Evolutionary conservation across 2,797 vertebrate genomes (phyloP).

Genomic region (Gobionotothen gibberifrons): DNA sequence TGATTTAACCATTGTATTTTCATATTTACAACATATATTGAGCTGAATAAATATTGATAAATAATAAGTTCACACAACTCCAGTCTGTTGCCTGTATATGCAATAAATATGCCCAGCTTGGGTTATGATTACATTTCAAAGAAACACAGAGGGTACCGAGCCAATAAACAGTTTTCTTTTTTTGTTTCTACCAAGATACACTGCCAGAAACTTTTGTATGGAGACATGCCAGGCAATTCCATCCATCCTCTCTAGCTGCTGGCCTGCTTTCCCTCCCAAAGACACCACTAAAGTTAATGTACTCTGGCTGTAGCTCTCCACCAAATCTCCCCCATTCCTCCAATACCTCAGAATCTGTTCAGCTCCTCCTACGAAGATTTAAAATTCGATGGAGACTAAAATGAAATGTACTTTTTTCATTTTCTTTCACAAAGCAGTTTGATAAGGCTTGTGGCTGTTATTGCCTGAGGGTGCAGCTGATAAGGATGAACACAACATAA

Average conservation of each 20-base stretch:
- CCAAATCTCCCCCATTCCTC: slow-evolving; percentile 36
- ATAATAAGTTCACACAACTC: slow-evolving; percentile 51
- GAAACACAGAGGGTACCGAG: slow-evolving; percentile 64
- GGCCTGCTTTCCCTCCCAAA: slow-evolving; percentile 67
- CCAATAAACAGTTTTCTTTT: slow-evolving; percentile 74
- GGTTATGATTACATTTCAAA: slow-evolving; percentile 77
- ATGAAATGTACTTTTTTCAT: neutral
- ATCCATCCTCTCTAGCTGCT: slow-evolving; percentile 56
- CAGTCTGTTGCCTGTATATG: slow-evolving; percentile 61
- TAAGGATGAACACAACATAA: slow-evolving; percentile 53
- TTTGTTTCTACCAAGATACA: slow-evolving; percentile 48
- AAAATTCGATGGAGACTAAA: slow-evolving; percentile 36
- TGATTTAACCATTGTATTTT: slow-evolving; percentile 53
- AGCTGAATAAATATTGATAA: slow-evolving; percentile 66
- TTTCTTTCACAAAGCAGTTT: slow-evolving; percentile 36
- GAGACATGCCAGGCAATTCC: slow-evolving; percentile 67
- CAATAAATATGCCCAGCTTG: slow-evolving; percentile 71
- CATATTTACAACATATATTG: slow-evolving; percentile 52
- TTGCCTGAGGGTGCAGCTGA: slow-evolving; percentile 36
- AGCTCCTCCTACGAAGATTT: slow-evolving; percentile 26
- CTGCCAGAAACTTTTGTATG: slow-evolving; percentile 69
- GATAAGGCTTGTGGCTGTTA: slow-evolving; percentile 40
- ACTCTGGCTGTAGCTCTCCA: slow-evolving; percentile 29
- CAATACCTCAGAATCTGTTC: slow-evolving; percentile 30
- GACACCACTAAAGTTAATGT: slow-evolving; percentile 53